These are phyloP conservation scores for Eupsittula cactorum DNA, from an alignment of 2,113 vertebrate genomes.

Conservation along the genomic window DNA sequence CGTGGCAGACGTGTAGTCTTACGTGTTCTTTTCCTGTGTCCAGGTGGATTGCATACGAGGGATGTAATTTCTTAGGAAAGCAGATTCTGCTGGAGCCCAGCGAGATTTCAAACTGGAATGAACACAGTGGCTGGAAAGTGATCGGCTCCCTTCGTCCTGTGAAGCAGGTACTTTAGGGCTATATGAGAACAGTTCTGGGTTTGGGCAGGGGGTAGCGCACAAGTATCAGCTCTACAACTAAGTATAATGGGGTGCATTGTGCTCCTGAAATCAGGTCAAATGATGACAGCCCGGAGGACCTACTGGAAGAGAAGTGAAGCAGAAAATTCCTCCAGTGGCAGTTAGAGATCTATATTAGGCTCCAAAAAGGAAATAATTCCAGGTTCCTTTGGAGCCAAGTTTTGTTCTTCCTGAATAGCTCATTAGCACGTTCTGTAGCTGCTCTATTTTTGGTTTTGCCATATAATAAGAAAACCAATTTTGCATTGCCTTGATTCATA, in stretches of 20 bases:
- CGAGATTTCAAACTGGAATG: conserved; percentile 78
- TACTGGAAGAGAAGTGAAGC: not conserved
- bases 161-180: conserved; percentile 76
- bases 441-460: not conserved
- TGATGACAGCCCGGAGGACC: not conserved
- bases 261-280: not conserved
- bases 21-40: not conserved
- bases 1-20: not conserved
- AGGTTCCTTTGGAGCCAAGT: not conserved
- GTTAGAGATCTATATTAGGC: not conserved
- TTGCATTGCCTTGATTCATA: not conserved
- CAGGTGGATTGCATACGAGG: conserved; percentile 87
- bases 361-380: conserved; percentile 3
- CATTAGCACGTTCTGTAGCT: not conserved
- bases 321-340: not conserved
- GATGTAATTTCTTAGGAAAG: conserved; percentile 81
- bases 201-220: not conserved
- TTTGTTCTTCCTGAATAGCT: not conserved
- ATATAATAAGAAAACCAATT: not conserved
- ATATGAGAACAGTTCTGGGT: not conserved
- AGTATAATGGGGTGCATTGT: not conserved
- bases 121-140: conserved; percentile 82
- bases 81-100: conserved; percentile 80
- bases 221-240: not conserved
- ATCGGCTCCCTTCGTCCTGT: conserved; percentile 84